Conservation (phyloP, 2,888 invertebrate species). For the Platynereis dumerilii region DNA sequence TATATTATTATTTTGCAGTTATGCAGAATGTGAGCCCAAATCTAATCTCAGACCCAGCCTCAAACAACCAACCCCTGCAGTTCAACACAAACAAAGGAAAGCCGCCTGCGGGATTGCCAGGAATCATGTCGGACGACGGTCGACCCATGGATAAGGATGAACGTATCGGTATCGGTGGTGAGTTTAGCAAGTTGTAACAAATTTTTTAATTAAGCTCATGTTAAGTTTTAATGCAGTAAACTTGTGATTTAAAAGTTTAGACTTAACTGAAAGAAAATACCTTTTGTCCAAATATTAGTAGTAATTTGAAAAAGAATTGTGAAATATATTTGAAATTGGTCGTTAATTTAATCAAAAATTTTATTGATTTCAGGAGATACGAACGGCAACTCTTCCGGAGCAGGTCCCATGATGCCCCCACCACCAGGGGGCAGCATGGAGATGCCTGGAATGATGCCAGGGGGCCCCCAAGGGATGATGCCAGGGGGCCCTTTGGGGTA, state of each 20-base stretch:
- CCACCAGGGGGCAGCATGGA: constrained; percentile 12
- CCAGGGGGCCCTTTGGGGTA: not conserved
- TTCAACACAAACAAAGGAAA: constrained; percentile 72
- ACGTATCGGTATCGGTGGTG: not conserved
- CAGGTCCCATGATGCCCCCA: not conserved
- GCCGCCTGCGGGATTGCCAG: constrained; percentile 66
- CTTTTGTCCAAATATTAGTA: no score
- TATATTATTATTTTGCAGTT: constrained; percentile 3
- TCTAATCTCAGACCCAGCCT: constrained; percentile 26
- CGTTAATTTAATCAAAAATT: no score
- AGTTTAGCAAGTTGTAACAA: no score
- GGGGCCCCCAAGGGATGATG: not conserved
- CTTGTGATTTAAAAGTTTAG: no score
- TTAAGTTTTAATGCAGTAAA: no score
- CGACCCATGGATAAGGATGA: not conserved
- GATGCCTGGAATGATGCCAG: constrained; percentile 10
- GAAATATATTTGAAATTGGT: no score
- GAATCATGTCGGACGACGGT: constrained; percentile 3
- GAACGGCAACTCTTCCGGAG: not conserved
- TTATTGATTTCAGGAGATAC: no score
- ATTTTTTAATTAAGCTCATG: no score
- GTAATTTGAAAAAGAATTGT: no score
- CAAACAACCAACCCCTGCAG: constrained; percentile 56
- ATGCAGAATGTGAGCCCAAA: constrained; percentile 8
- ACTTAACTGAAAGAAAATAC: no score